Evolutionary conservation across 2,888 invertebrate genomes (phyloP), one percentile per base, ranked within the genome.

Genomic region (Antheraea assamensis): DNA sequence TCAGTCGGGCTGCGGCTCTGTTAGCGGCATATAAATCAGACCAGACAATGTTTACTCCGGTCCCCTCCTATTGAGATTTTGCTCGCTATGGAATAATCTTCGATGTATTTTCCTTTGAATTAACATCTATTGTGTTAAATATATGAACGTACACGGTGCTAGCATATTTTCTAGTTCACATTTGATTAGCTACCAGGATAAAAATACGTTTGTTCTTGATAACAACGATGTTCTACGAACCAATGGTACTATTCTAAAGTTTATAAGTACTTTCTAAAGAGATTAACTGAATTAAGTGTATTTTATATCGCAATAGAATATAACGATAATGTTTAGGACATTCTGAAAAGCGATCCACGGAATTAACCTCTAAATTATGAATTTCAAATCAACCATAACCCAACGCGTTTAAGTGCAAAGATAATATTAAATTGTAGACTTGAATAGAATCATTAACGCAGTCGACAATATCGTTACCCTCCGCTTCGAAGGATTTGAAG

Each of bases 1-100:
- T 89, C 88, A 88, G 83, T 82, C 82, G 81, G 83, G 81, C 78
- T 82, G 82, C 76, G 83, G 85, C 80, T 82, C 79, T 87, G 88
- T 86, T 85, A 80, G 85, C 85, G 86, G 89, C 88, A 86, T 88
- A 88, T 89, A 88, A 89, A 90, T 88, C 88, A 87, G 86, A 80
- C 78, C 75, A 77, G 81, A 80, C 77, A 75, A 74, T 75, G 31
- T 64, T 68, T 68, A 35, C 71, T n/a, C 66, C 72, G 24, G n/a
- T 73, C 74, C 74, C 73, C 71, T 71, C 47, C 71, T 73, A 73
- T 74, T 52, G 68, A 74, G 74, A 74, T 74, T 74, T 71, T 17
- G 31, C 42, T 30, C 31, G 35, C 68, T 68, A 68, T 27, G 71
- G 64, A 71, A 68, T 72, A 64, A 64, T 64, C 61, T 64, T 64